A percentile compares a stretch with the other conserved stretches of the same genome.
Evolutionary conservation across 1,140 invertebrate species (phyloP).

Genomic region (Neodiprion pinetum): DNA sequence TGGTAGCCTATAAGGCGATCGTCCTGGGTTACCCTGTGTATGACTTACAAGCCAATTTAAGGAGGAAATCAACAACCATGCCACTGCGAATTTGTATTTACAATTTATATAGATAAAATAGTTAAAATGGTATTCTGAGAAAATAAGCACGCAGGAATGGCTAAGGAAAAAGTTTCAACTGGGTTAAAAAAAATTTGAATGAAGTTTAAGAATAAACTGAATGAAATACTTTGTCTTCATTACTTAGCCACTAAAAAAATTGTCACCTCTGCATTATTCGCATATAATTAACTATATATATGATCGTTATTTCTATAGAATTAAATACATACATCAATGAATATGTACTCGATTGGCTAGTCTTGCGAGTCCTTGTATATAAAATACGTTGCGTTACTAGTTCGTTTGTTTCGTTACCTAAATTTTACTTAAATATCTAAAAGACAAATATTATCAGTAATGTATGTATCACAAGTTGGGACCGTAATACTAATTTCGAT

Average conservation of each 20-base stretch:
- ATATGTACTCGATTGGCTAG: constrained; percentile 29
- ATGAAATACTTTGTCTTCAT: constrained; percentile 16
- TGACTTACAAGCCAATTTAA: no score
- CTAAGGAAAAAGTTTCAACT: not conserved
- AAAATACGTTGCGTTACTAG: constrained; percentile 42
- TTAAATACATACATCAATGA: constrained; percentile 19
- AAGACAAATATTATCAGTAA: constrained; percentile 1
- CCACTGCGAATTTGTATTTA: not conserved
- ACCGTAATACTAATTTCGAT: constrained; percentile 10
- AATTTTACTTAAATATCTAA: constrained; percentile 14
- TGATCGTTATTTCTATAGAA: constrained; percentile 18
- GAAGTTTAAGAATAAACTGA: no score
- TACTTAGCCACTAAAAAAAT: constrained; percentile 10
- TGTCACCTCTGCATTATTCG: constrained; percentile 2
- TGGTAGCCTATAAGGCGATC: not conserved
- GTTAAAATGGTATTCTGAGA: not conserved
- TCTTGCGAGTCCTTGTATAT: constrained; percentile 35
- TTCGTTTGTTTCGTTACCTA: constrained; percentile 35
- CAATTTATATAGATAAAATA: not conserved
- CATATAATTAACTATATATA: constrained; percentile 12
- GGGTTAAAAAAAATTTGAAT: not conserved
- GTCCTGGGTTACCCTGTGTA: not conserved
- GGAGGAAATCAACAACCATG: not conserved
- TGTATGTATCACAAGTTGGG: constrained; percentile 14
- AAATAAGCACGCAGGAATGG: not conserved